Conservation (phyloP, 2,888 invertebrate species). For the Tenthredo mesomela region DNA sequence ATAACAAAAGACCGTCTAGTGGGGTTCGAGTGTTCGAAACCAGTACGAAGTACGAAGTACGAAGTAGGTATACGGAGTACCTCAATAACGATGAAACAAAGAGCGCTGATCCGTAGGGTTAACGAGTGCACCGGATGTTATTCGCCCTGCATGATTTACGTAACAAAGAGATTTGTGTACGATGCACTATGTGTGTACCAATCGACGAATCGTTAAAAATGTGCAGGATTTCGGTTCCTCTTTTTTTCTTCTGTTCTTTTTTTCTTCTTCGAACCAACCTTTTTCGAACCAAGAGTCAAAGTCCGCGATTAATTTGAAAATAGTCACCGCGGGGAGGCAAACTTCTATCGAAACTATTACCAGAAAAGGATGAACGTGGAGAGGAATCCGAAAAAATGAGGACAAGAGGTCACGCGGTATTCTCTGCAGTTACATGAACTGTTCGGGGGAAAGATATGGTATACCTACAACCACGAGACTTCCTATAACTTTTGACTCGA, state of each 20-base stretch:
- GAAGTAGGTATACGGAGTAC: background rate
- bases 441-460: background rate
- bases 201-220: background rate
- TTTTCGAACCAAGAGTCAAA: background rate
- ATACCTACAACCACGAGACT: constrained; percentile 1
- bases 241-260: background rate
- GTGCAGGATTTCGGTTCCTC: background rate
- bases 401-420: constrained; percentile 2
- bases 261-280: background rate
- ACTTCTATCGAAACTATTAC: background rate
- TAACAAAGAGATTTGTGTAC: background rate
- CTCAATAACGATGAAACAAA: constrained; percentile 13
- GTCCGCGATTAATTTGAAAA: background rate
- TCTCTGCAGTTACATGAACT: background rate
- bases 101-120: constrained; percentile 17
- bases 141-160: constrained; percentile 7
- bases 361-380: background rate
- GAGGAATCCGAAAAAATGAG: background rate
- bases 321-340: background rate
- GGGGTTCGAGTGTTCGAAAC: constrained; percentile 14
- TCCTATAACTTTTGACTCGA: constrained; percentile 13
- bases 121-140: constrained; percentile 38
- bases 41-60: background rate
- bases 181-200: background rate
- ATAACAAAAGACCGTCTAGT: constrained; percentile 18